Conservation (phyloP, 2,113 vertebrate species). For the Sarotherodon lohbergeri region DNA sequence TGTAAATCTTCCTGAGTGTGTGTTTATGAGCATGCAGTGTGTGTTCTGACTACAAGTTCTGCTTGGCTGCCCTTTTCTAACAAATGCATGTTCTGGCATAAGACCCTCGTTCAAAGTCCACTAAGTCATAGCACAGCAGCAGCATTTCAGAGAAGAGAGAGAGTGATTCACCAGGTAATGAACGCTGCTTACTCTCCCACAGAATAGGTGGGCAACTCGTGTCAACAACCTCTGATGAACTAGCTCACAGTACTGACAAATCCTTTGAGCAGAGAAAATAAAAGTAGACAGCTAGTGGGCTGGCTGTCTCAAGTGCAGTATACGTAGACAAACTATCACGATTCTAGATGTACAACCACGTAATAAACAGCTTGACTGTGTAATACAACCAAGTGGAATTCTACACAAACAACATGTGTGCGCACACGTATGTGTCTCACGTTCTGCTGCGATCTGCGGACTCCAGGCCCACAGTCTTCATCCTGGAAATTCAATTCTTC, state of each 20-base stretch:
- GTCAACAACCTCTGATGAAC: conserved; percentile 17
- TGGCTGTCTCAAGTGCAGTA: neutral
- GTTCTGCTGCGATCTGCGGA: neutral
- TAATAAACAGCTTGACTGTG: neutral
- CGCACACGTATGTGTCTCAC: neutral
- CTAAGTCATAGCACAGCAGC: neutral
- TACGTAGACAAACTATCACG: neutral
- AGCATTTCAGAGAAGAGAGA: neutral
- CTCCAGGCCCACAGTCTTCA: neutral
- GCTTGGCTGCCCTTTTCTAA: neutral
- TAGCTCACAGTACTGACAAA: neutral
- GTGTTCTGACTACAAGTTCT: neutral
- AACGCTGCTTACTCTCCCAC: neutral
- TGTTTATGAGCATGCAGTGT: neutral
- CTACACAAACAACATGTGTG: neutral
- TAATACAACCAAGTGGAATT: neutral
- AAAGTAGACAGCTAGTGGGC: neutral
- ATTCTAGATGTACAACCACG: neutral
- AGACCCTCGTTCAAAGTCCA: conserved; percentile 34
- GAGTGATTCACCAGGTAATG: conserved; percentile 27
- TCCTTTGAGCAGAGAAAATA: neutral
- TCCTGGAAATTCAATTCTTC: neutral
- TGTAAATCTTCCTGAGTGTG: conserved; percentile 8
- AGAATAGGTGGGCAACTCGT: conserved; percentile 24
- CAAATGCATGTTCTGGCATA: neutral